phyloP scores from a whole-genome alignment of 2,797 vertebrate species.

The Sitta carolinensis region DNA sequence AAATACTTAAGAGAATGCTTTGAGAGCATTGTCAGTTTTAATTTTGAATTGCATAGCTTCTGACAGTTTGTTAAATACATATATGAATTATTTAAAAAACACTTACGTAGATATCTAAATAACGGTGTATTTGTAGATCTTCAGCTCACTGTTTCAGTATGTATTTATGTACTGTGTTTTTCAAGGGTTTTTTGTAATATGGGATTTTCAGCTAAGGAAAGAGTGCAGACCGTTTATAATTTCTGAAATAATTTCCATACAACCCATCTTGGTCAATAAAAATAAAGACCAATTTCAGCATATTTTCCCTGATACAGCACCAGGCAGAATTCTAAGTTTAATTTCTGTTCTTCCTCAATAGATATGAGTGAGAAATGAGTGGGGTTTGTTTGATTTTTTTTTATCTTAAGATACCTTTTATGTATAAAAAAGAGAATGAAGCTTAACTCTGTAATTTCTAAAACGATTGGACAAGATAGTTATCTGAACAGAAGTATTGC shows the following conservation, averaged over 20 bases:
- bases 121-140: constrained; percentile 15
- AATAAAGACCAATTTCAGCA: background rate
- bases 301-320: background rate
- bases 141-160: background rate
- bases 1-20: constrained; percentile 56
- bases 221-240: background rate
- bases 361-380: background rate
- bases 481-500: background rate
- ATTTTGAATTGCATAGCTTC: constrained; percentile 52
- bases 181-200: background rate
- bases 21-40: constrained; percentile 50
- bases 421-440: background rate
- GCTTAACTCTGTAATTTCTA: background rate
- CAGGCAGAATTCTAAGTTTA: background rate
- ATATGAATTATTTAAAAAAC: constrained; percentile 66
- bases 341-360: background rate
- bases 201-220: background rate
- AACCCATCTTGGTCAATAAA: background rate
- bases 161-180: background rate
- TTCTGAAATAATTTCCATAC: background rate
- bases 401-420: background rate
- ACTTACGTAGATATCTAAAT: constrained; percentile 39
- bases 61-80: constrained; percentile 58
- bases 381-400: background rate
- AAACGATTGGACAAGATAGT: background rate